Conservation (phyloP, 1,140 invertebrate genomes). For the Habropoda laboriosa region DNA sequence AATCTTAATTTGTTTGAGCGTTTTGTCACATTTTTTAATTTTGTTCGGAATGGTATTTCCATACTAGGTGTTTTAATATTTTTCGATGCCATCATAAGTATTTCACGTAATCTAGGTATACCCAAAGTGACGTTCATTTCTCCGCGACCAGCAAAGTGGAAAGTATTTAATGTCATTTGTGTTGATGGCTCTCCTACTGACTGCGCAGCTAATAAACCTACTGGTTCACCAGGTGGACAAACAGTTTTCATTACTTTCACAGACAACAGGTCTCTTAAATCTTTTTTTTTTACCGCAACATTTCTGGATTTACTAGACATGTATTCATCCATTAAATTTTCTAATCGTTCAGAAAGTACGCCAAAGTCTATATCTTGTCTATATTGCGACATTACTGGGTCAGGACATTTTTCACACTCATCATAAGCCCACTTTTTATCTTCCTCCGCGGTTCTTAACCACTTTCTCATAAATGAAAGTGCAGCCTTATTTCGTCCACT, state of each 20-base stretch:
- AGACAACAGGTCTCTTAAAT: constrained; percentile 88
- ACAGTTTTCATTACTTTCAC: constrained; percentile 90
- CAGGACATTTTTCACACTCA: constrained; percentile 83
- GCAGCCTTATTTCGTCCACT: constrained; percentile 77
- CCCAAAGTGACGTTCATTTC: constrained; percentile 99
- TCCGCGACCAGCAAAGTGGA: constrained; percentile 99
- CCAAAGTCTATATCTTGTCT: constrained; percentile 90
- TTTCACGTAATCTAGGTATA: constrained; percentile 97
- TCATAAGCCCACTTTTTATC: constrained; percentile 80
- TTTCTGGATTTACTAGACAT: constrained; percentile 78
- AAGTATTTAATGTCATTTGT: constrained; percentile 99
- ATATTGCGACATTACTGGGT: constrained; percentile 88
- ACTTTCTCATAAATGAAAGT: constrained; percentile 84
- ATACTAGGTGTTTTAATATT: constrained; percentile 97
- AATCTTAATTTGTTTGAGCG: constrained; percentile 87
- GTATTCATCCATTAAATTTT: constrained; percentile 87
- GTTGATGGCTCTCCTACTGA: constrained; percentile 99
- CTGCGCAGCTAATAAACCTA: constrained; percentile 96
- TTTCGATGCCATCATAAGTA: constrained; percentile 96
- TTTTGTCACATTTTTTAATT: constrained; percentile 82
- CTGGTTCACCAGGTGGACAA: constrained; percentile 95
- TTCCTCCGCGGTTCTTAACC: constrained; percentile 84
- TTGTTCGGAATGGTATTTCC: constrained; percentile 91
- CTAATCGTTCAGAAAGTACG: constrained; percentile 90
- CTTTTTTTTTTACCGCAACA: constrained; percentile 74